Evolutionary conservation across 2,113 vertebrate genomes (phyloP).

Genomic region (Australoheros scitulus): DNA sequence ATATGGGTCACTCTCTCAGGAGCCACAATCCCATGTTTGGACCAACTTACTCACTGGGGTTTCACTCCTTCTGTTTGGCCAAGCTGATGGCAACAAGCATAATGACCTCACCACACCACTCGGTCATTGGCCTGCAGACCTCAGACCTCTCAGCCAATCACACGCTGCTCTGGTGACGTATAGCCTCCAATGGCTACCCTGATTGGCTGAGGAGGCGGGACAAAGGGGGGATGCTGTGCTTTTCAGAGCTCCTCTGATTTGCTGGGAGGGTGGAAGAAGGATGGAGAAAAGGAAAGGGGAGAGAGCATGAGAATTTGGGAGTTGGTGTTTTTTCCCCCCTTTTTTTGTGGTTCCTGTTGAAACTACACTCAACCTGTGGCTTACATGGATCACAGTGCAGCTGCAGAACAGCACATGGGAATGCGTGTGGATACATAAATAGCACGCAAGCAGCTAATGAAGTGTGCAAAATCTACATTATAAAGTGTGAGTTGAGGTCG

Average conservation of each 20-base stretch:
- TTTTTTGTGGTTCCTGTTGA: constrained; percentile 24
- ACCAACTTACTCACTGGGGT: constrained; percentile 70
- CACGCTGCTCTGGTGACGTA: constrained; percentile 73
- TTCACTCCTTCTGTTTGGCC: constrained; percentile 76
- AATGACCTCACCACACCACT: constrained; percentile 79
- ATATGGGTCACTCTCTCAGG: constrained; percentile 66
- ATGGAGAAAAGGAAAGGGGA: not conserved
- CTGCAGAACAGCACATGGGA: not conserved
- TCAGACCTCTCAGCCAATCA: constrained; percentile 70
- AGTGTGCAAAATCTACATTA: not conserved
- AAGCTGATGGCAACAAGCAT: constrained; percentile 85
- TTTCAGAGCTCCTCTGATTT: constrained; percentile 60
- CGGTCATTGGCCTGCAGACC: constrained; percentile 78
- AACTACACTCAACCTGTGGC: constrained; percentile 68
- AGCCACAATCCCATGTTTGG: constrained; percentile 64
- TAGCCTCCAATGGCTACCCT: constrained; percentile 4
- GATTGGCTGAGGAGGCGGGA: constrained; percentile 70
- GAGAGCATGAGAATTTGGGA: constrained; percentile 45
- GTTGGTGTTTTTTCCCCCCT: constrained; percentile 43
- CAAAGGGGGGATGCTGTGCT: not conserved
- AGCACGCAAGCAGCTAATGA: not conserved
- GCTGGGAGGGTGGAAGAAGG: constrained; percentile 37
- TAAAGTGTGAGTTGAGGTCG: not conserved
- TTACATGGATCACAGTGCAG: not conserved
- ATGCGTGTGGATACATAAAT: not conserved